These are phyloP conservation scores for Uropsilus gracilis DNA, from an alignment of 2,113 vertebrate genomes.

Conservation along the genomic window DNA sequence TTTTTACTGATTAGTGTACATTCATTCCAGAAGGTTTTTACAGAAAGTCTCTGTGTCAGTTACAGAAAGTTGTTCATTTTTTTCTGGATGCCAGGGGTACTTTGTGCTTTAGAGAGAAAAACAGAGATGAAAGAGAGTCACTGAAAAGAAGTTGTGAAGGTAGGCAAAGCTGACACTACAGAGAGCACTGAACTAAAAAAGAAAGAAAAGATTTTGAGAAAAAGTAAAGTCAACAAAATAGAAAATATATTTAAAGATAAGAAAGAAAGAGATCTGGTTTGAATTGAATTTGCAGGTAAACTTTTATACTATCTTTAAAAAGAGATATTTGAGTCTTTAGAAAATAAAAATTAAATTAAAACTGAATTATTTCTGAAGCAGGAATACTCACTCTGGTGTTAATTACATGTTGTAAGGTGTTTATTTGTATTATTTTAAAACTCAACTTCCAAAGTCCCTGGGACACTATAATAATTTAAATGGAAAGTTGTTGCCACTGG, in stretches of 20 bases:
- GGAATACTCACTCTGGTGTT: not conserved
- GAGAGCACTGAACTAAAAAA: not conserved
- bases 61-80: constrained; percentile 12
- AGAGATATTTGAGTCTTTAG: constrained; percentile 37
- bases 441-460: not conserved
- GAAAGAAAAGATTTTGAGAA: not conserved
- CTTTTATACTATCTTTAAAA: not conserved
- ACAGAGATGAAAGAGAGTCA: not conserved
- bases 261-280: not conserved
- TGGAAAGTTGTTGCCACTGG: not conserved
- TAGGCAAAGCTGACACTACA: not conserved
- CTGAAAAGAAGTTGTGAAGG: not conserved
- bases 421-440: constrained; percentile 5
- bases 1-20: not conserved
- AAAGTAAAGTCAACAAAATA: not conserved
- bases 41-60: constrained; percentile 17
- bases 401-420: not conserved
- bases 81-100: not conserved
- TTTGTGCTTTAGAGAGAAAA: not conserved
- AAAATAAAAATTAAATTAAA: constrained; percentile 61
- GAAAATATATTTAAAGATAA: not conserved
- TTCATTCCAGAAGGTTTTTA: constrained; percentile 27
- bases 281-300: not conserved
- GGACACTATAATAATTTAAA: not conserved
- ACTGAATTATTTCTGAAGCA: not conserved